These are phyloP conservation scores for Cyclophora albipunctata DNA, from an alignment of 2,888 invertebrate genomes.

Conservation along the genomic window DNA sequence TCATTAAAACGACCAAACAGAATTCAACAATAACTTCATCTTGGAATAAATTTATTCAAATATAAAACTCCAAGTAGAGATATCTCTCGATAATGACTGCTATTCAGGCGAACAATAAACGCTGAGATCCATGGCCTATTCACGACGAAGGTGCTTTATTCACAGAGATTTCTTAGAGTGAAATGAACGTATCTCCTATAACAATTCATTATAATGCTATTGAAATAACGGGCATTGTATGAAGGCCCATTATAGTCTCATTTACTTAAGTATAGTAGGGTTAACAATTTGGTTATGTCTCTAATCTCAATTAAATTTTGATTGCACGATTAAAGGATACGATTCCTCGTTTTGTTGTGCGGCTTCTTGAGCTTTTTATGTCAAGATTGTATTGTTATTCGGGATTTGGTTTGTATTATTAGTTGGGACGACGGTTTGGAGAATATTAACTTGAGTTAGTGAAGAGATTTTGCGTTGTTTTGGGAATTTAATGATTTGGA, in stretches of 20 bases:
- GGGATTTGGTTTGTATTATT: too few species aligned
- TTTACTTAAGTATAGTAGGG: conserved; percentile 44
- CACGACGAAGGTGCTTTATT: conserved; percentile 56
- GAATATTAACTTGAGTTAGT: too few species aligned
- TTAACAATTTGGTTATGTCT: conserved; percentile 33
- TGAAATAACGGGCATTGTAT: conserved; percentile 53
- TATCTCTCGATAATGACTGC: conserved; percentile 52
- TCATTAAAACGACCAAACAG: conserved; percentile 13
- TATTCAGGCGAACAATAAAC: conserved; percentile 57
- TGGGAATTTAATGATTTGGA: too few species aligned
- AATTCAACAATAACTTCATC: conserved; percentile 17
- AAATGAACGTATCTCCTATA: conserved; percentile 43
- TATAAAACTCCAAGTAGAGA: conserved; percentile 33
- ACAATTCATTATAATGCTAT: conserved; percentile 66
- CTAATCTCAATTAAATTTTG: conserved; percentile 40
- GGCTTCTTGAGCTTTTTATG: too few species aligned
- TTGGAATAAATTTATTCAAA: conserved; percentile 34
- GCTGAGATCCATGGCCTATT: conserved; percentile 49
- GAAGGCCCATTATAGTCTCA: conserved; percentile 50
- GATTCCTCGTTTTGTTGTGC: too few species aligned
- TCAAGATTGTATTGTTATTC: too few species aligned
- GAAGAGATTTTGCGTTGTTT: too few species aligned
- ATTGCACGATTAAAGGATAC: conserved; percentile 10
- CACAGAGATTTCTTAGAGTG: conserved; percentile 46
- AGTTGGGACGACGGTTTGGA: too few species aligned